phyloP scores from a whole-genome alignment of 2,888 invertebrate genomes.

The Apeira syringaria region DNA sequence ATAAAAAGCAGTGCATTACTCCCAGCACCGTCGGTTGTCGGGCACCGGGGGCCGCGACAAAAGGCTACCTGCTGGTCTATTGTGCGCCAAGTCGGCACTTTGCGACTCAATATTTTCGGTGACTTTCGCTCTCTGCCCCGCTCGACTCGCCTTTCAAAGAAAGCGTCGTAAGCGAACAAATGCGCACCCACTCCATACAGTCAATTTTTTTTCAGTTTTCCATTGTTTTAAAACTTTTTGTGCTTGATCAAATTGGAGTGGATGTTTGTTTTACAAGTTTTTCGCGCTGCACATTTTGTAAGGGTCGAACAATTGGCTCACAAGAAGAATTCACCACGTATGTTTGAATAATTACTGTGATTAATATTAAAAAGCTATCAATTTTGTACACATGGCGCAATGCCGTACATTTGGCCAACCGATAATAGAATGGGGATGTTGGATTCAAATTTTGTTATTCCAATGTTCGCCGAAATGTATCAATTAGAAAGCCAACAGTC shows the following conservation, averaged over 20 bases:
- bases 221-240: conserved; percentile 55
- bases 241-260: conserved; percentile 54
- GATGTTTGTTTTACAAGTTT: conserved; percentile 41
- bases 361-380: conserved; percentile 5
- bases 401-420: too few species aligned
- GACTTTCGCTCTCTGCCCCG: conserved; percentile 44
- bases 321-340: not conserved
- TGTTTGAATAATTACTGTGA: not conserved
- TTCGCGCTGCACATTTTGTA: conserved; percentile 7
- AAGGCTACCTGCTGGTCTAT: conserved; percentile 77
- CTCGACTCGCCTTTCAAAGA: conserved; percentile 19
- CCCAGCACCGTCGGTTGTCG: conserved; percentile 54
- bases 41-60: conserved; percentile 58
- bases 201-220: conserved; percentile 62
- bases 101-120: conserved; percentile 81
- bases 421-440: too few species aligned
- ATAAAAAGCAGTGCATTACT: conserved; percentile 75
- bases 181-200: conserved; percentile 50
- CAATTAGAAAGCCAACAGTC: too few species aligned
- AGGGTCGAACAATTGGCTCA: conserved; percentile 14
- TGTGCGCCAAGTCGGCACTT: conserved; percentile 76
- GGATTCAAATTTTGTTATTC: too few species aligned
- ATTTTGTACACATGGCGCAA: too few species aligned
- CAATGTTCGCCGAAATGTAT: too few species aligned
- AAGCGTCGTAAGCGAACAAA: conserved; percentile 67